Conservation (phyloP, 2,888 invertebrate species). For the Rhopalosiphum nymphaeae region DNA sequence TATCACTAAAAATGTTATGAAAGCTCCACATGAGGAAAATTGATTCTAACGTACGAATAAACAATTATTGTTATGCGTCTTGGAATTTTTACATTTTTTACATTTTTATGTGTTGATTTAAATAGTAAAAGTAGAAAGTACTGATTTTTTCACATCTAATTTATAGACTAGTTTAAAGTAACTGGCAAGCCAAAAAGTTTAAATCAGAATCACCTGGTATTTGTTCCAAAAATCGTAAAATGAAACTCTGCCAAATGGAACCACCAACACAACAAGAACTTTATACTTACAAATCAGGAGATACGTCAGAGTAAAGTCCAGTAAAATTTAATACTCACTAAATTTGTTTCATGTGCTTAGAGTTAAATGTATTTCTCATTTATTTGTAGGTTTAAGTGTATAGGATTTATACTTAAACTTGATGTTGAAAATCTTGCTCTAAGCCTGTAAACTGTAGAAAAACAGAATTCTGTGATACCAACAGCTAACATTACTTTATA, state of each 20-base stretch:
- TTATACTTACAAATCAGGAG: not conserved
- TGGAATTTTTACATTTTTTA: not conserved
- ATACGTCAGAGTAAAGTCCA: not conserved
- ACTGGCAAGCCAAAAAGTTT: not conserved
- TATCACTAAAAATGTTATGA: not conserved
- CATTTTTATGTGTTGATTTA: too few species aligned
- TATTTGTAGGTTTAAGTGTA: not conserved
- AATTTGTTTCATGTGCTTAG: not conserved
- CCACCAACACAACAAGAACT: not conserved
- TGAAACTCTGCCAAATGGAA: not conserved
- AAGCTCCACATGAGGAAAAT: not conserved
- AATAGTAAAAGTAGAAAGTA: too few species aligned
- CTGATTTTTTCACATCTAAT: not conserved
- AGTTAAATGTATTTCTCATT: not conserved
- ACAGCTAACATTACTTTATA: not conserved
- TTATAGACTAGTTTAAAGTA: not conserved
- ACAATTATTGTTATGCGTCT: not conserved
- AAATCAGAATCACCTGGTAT: not conserved
- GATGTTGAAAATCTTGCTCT: not conserved
- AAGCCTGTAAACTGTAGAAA: not conserved
- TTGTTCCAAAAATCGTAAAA: not conserved
- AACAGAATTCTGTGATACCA: not conserved
- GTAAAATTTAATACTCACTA: not conserved
- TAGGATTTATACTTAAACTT: not conserved
- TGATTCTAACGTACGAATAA: not conserved